Evolutionary conservation across 2,888 invertebrate species (phyloP).

Genomic region (Onthophagus sagittarius): DNA sequence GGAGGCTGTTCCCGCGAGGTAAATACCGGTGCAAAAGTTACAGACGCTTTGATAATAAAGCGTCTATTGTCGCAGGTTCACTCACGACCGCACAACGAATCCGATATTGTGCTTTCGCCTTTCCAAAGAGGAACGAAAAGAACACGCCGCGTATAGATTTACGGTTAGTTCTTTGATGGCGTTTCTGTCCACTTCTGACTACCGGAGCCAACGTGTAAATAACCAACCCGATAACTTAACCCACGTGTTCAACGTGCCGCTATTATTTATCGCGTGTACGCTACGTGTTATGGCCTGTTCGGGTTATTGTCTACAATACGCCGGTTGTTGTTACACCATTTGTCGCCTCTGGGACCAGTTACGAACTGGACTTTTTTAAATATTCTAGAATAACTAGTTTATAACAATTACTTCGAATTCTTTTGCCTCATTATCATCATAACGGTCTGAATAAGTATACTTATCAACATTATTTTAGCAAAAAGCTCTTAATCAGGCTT

Average conservation of each 20-base stretch:
- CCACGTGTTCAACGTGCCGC: background rate
- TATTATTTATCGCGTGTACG: background rate
- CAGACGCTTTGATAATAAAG: constrained; percentile 15
- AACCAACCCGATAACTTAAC: background rate
- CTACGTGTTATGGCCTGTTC: background rate
- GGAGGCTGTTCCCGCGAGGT: background rate
- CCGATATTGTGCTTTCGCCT: background rate
- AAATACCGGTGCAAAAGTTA: constrained; percentile 3
- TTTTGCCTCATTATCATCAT: too few relatives aligned
- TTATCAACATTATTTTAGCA: too few relatives aligned
- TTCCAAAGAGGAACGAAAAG: background rate
- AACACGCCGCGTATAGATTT: background rate
- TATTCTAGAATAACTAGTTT: background rate
- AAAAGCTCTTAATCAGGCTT: too few relatives aligned
- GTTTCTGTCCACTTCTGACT: background rate
- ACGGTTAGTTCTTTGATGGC: background rate
- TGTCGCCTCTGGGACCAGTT: background rate
- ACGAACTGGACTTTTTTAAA: background rate
- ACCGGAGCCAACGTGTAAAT: background rate
- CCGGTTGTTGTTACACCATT: background rate
- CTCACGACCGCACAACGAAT: background rate
- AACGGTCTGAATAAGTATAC: too few relatives aligned
- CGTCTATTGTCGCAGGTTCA: background rate
- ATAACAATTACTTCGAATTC: background rate
- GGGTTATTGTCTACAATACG: background rate